Evolutionary conservation across 2,113 vertebrate genomes (phyloP), one percentile per base, ranked within the genome.

Genomic region (Dasyornis broadbenti): DNA sequence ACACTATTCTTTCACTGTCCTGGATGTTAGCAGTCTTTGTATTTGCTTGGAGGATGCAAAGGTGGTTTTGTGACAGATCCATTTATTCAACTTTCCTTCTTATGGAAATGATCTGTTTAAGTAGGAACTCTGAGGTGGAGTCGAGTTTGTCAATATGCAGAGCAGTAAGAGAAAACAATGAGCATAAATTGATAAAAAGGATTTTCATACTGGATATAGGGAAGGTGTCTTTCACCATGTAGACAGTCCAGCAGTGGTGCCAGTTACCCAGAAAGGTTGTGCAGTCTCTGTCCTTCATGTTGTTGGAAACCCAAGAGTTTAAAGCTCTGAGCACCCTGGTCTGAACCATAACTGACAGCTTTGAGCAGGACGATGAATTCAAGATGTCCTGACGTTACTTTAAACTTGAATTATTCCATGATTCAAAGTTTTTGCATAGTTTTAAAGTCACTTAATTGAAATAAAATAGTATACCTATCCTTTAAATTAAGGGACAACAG

Each of bases 1-100:
- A 47, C 20, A 8, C 8, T 52, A 31, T 10, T 45, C 5, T 2
- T 45, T 31, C 2, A 0, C 11, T 49, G 10, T 6, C 18, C 28
- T 75, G 39, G 52, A 27, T 39, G 13, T 40, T 49, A 63, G 24
- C 12, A 90, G n/a, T 3, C 27, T 52, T 73, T 60, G 27, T 47
- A 56, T 71, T 66, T 68, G 2, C 11, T 35, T 63, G 14, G 16
- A 85, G 7, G 33, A 66, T 16, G 10, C 50, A 77, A 76, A 44
- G 4, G 2, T 40, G 10, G 3, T 39, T 84, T 87, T 53, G 6
- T 77, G 8, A 19, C 12, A 82, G 45, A 65, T 35, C 6, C 2
- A 20, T 68, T 83, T 72, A 66, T 49, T 77, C 10, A 12, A 19
- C 20, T 57, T 66, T 50, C 9, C 11, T 31, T 49, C 31, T 65